Percentiles rank a stretch among this genome's conserved stretches.
phyloP scores from a whole-genome alignment of 2,888 invertebrate genomes.

The Hirtodrosophila confusa region DNA sequence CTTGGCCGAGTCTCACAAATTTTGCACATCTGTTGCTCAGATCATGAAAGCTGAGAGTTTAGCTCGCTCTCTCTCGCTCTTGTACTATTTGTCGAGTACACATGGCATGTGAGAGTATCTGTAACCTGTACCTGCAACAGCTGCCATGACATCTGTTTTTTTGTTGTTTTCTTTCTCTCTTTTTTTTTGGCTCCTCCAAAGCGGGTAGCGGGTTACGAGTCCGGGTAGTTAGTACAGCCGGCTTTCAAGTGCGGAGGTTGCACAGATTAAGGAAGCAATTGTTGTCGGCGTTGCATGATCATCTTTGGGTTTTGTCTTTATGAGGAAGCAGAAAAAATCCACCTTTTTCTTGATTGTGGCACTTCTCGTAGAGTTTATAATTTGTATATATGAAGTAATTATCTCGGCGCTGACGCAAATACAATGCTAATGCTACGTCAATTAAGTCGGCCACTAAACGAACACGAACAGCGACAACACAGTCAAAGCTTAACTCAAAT shows the following conservation, averaged over 20 bases:
- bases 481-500: constrained; percentile 27
- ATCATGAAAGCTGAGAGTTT: constrained; percentile 25
- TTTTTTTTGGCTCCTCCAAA: constrained; percentile 19
- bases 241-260: constrained; percentile 71
- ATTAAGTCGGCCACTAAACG: constrained; percentile 51
- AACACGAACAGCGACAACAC: constrained; percentile 38
- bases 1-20: constrained; percentile 14
- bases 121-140: constrained; percentile 37
- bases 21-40: constrained; percentile 48
- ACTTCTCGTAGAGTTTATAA: constrained; percentile 39
- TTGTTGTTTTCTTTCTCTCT: constrained; percentile 3
- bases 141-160: constrained; percentile 50
- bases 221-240: constrained; percentile 48
- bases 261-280: constrained; percentile 68
- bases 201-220: constrained; percentile 45
- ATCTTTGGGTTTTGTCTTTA: constrained; percentile 28
- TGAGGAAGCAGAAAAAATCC: constrained; percentile 32
- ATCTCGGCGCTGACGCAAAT: constrained; percentile 49
- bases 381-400: constrained; percentile 53
- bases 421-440: constrained; percentile 41
- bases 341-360: constrained; percentile 31
- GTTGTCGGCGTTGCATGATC: constrained; percentile 50
- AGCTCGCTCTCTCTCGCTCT: constrained; percentile 1
- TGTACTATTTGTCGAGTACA: not conserved
- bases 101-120: not conserved